A percentile compares a stretch with the other conserved stretches of the same genome.
phyloP scores from a whole-genome alignment of 1,140 invertebrate species.

The Calliopsis andreniformis region DNA sequence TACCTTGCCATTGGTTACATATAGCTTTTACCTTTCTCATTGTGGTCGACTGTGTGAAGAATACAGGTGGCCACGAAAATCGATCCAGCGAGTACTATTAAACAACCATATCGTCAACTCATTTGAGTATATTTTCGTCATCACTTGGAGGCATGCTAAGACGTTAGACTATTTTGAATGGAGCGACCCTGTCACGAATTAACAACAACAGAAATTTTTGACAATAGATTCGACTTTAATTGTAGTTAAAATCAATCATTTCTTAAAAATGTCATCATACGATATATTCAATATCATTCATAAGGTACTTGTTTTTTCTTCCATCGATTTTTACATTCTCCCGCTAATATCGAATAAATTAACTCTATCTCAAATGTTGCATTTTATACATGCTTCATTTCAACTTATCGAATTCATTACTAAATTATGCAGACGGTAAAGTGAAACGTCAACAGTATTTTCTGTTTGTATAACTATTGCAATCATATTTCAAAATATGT shows the following conservation, averaged over 20 bases:
- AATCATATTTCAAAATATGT: conserved; percentile 4
- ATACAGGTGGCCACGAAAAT: conserved; percentile 71
- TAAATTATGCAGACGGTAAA: background rate
- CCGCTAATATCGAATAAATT: background rate
- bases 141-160: conserved; percentile 15
- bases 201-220: background rate
- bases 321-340: background rate
- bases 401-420: background rate
- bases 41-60: conserved; percentile 63
- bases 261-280: too few species aligned
- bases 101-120: conserved; percentile 46
- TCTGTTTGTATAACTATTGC: background rate
- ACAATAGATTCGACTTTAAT: too few species aligned
- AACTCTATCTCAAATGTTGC: background rate
- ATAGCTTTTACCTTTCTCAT: conserved; percentile 62
- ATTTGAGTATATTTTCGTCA: conserved; percentile 33
- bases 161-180: conserved; percentile 14
- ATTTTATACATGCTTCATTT: background rate
- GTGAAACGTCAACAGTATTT: background rate
- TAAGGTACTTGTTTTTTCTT: background rate
- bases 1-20: conserved; percentile 74
- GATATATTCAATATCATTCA: background rate
- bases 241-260: background rate
- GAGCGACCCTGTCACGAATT: background rate
- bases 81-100: conserved; percentile 69